Evolutionary conservation across 2,888 invertebrate genomes (phyloP).

Genomic region (Cantharis rustica): DNA sequence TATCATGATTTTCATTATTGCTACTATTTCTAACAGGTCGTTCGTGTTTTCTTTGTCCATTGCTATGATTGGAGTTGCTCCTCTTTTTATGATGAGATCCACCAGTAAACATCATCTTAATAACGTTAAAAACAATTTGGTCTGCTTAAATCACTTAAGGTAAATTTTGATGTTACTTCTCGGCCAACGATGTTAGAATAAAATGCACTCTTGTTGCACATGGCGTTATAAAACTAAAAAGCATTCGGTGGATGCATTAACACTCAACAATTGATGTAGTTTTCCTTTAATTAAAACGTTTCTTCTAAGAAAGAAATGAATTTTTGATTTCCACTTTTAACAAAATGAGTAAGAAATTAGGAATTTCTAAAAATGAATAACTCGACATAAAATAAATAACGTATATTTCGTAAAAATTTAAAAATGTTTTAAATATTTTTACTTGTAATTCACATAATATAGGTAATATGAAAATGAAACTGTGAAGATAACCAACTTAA

Average conservation of each 20-base stretch:
- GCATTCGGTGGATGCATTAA: not conserved
- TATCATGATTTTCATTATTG: constrained; percentile 34
- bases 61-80: constrained; percentile 52
- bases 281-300: not conserved
- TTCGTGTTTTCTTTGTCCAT: constrained; percentile 49
- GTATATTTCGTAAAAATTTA: constrained; percentile 13
- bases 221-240: not conserved
- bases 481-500: constrained; percentile 20
- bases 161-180: not conserved
- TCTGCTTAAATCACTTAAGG: not conserved
- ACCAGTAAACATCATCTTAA: constrained; percentile 73
- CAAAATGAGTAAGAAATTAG: constrained; percentile 22
- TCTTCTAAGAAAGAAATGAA: constrained; percentile 7
- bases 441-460: constrained; percentile 7
- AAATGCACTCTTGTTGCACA: not conserved
- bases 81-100: constrained; percentile 66
- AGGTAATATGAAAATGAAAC: constrained; percentile 14
- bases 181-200: not conserved
- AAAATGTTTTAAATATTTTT: constrained; percentile 17
- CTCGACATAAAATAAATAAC: constrained; percentile 6
- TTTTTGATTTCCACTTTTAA: constrained; percentile 21
- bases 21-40: constrained; percentile 41
- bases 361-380: constrained; percentile 18
- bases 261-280: not conserved
- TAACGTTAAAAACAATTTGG: not conserved